Evolutionary conservation across 2,113 vertebrate species (phyloP).

Genomic region (Neolamprologus caudopunctatus): DNA sequence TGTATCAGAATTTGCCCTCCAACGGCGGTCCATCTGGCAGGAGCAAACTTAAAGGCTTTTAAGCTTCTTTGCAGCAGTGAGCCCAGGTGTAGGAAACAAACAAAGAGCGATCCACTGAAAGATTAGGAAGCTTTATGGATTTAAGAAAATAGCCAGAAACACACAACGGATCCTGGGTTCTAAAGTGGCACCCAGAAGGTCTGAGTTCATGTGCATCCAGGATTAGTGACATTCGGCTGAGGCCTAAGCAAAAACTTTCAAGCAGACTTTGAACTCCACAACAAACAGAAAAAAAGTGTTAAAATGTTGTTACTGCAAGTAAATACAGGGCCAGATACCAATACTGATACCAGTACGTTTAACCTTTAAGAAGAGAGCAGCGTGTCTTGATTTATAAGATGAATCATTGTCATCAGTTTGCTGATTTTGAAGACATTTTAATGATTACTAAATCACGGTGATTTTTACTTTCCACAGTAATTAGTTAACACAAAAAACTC

Average conservation of each 20-base stretch:
- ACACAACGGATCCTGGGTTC: not conserved
- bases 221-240: not conserved
- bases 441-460: not conserved
- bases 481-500: not conserved
- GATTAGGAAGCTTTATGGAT: slow-evolving; percentile 31
- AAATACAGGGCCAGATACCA: not conserved
- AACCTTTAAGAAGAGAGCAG: not conserved
- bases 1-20: not conserved
- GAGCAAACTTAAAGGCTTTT: slow-evolving; percentile 36
- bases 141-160: not conserved
- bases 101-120: slow-evolving; percentile 30
- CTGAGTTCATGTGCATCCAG: not conserved
- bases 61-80: slow-evolving; percentile 52
- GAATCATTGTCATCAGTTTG: not conserved
- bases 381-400: not conserved
- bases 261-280: not conserved
- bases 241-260: not conserved
- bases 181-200: not conserved
- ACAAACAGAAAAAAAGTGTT: not conserved
- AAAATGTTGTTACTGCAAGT: not conserved
- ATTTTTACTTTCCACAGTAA: not conserved
- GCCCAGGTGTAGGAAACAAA: slow-evolving; percentile 35
- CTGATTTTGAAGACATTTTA: not conserved
- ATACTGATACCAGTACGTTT: not conserved
- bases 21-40: slow-evolving; percentile 35